Percentiles rank a stretch among this genome's conserved stretches.
Conservation (phyloP, 1,140 invertebrate species). For the Ladona fulva region DNA sequence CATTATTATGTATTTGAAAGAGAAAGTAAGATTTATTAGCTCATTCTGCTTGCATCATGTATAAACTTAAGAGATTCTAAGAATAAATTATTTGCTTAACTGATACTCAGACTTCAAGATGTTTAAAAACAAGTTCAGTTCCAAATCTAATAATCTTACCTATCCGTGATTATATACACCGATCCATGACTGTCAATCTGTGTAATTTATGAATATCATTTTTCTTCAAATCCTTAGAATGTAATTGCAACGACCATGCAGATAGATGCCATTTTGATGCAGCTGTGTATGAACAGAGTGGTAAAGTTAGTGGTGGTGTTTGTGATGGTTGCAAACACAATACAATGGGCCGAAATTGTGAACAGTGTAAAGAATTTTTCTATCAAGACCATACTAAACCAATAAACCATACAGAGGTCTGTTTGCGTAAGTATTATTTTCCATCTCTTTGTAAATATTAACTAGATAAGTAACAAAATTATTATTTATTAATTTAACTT, state of each 20-base stretch:
- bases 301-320: conserved; percentile 80
- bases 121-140: too few relatives aligned
- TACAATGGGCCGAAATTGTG: conserved; percentile 86
- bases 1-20: not conserved
- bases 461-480: conserved; percentile 12
- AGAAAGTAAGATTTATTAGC: not conserved
- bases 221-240: conserved; percentile 44
- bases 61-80: not conserved
- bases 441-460: not conserved
- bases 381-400: conserved; percentile 72
- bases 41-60: not conserved
- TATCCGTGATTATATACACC: too few relatives aligned
- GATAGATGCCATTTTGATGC: conserved; percentile 80
- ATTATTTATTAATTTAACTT: conserved; percentile 12
- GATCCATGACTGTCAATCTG: not conserved
- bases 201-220: conserved; percentile 13
- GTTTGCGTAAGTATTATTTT: conserved; percentile 57
- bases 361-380: conserved; percentile 86
- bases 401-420: conserved; percentile 79
- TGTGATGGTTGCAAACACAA: conserved; percentile 89
- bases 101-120: not conserved
- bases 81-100: not conserved
- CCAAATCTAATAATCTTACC: too few relatives aligned
- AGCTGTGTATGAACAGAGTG: conserved; percentile 75
- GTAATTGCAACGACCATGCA: conserved; percentile 86